Evolutionary conservation across 2,888 invertebrate species (phyloP).

Genomic region (Invenusta paracnida): DNA sequence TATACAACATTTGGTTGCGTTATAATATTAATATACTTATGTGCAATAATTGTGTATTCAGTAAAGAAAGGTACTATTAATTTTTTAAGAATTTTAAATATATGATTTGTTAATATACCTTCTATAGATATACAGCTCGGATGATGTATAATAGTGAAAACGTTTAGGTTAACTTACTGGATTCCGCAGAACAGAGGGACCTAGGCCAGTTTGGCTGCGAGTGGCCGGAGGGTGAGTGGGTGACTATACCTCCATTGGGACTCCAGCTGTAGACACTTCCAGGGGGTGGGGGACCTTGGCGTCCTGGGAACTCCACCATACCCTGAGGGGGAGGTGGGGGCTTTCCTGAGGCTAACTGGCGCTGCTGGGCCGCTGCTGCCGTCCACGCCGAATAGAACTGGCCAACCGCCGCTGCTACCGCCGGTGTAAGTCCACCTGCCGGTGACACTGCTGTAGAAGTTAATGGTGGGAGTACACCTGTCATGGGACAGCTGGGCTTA

Average conservation of each 20-base stretch:
- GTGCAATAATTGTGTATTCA: no score
- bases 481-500: not conserved
- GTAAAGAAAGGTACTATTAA: no score
- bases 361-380: not conserved
- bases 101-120: no score
- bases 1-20: no score
- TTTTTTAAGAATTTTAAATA: no score
- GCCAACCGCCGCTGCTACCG: not conserved
- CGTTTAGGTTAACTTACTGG: slow-evolving; percentile 11
- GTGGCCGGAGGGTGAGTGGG: not conserved
- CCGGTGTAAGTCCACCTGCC: not conserved
- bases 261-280: not conserved
- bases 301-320: not conserved
- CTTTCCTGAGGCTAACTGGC: not conserved
- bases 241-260: not conserved
- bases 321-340: no score
- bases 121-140: no score
- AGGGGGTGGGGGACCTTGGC: not conserved
- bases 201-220: not conserved
- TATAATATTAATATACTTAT: no score
- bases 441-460: not conserved
- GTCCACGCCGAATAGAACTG: slow-evolving; percentile 18
- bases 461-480: not conserved
- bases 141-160: no score
- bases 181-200: not conserved